Base-by-base conservation (phyloP, 2,888 invertebrate genomes). In the Thysanoteuthis rhombus region DNA sequence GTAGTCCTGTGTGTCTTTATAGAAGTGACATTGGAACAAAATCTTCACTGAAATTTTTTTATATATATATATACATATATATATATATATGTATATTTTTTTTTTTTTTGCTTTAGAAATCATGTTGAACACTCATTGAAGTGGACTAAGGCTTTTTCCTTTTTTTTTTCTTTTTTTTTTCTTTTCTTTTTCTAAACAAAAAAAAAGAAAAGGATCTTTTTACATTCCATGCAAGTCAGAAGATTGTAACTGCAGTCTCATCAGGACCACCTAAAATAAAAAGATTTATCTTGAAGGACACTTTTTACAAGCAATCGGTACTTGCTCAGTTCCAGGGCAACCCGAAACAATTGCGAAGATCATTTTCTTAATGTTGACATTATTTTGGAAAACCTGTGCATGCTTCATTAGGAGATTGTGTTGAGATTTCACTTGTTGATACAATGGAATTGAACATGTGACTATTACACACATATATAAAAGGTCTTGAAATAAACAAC, bases 371-470 rank as follows among this genome's bases (percentile, higher is more conserved):
- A n/a, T 75, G 32, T 75, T 75, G 75, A 32, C 75, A 75, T 75
- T 75, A 8, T n/a, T 52, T 75, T 75, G 32, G 32, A n/a, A 75
- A 75, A 75, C 75, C 75, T 75, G 75, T 75, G 75, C 75, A 75
- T 75, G 75, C n/a, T n/a, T 75, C 36, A 75, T 75, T 75, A 36
- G 75, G n/a, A 75, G 2, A 75, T 36, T 36, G n/a, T 32, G 75
- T 75, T 75, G 75, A 75, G n/a, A 75, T 75, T 75, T 75, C 75
- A n/a, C 75, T 75, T n/a, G 75, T 75, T n/a, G n/a, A 75, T n/a
- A 10, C 12, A 75, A 16, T 75, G 75, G 75, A 75, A 75, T 75
- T 36, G n/a, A 75, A 75, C 75, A 75, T 75, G 75, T n/a, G 75
- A 75, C 75, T n/a, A n/a, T n/a, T n/a, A 75, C 36, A 75, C 16